phyloP scores from a whole-genome alignment of 2,888 invertebrate genomes.

The Graphium colonna region DNA sequence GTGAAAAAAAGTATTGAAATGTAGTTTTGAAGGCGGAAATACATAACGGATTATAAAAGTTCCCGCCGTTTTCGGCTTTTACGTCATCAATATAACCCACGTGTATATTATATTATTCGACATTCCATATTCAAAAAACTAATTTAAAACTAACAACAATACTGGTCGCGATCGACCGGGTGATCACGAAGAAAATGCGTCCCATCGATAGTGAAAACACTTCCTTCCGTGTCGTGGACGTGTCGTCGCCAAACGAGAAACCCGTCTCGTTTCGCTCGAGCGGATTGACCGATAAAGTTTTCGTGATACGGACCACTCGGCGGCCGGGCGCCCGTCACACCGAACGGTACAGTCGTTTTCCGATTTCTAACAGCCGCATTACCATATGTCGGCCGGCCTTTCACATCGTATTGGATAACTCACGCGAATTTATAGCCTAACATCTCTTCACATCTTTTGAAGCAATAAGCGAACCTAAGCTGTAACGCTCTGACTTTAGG shows the following conservation, averaged over 20 bases:
- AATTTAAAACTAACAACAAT: no score
- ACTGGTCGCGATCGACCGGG: no score
- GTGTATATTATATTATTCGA: no score
- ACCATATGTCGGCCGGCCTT: constrained; percentile 65
- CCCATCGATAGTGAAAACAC: constrained; percentile 13
- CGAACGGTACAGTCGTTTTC: constrained; percentile 49
- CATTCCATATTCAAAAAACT: no score
- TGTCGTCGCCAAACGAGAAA: constrained; percentile 34
- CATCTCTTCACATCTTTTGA: constrained; percentile 19
- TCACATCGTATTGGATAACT: constrained; percentile 64
- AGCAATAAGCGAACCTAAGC: constrained; percentile 1
- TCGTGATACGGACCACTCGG: constrained; percentile 39
- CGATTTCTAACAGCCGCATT: constrained; percentile 70
- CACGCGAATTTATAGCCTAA: constrained; percentile 40
- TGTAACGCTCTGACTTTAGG: neutral
- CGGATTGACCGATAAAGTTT: constrained; percentile 24
- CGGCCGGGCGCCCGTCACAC: constrained; percentile 37
- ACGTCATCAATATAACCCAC: no score
- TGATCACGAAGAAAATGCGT: no score
- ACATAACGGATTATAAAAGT: no score
- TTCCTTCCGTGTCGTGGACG: constrained; percentile 27
- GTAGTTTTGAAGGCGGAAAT: no score
- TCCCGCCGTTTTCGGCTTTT: no score
- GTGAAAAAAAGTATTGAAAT: no score
- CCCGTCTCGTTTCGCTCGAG: constrained; percentile 31